These are phyloP conservation scores for Lepidostoma basale DNA, from an alignment of 1,140 invertebrate genomes.

Conservation along the genomic window DNA sequence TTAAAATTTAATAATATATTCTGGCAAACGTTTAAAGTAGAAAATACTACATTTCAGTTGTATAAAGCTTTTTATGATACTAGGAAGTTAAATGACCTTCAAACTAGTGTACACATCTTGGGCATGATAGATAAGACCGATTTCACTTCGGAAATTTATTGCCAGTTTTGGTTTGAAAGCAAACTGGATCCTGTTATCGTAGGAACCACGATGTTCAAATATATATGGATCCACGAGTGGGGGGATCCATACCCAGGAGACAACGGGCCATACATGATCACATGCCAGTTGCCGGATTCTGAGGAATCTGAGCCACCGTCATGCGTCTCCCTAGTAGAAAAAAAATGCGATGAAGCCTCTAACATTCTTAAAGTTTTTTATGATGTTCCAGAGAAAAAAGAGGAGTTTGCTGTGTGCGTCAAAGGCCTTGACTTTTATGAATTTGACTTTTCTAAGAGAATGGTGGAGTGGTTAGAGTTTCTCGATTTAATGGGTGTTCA, in stretches of 20 bases:
- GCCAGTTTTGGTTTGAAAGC: conserved; percentile 89
- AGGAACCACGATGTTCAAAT: conserved; percentile 86
- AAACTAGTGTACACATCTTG: conserved; percentile 81
- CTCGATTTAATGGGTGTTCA: conserved; percentile 85
- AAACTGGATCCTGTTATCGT: conserved; percentile 79
- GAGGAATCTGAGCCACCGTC: conserved; percentile 78
- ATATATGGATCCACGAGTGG: conserved; percentile 94
- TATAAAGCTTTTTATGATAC: conserved; percentile 90
- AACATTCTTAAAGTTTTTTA: conserved; percentile 89
- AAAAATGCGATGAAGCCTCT: conserved; percentile 80
- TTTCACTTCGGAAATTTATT: conserved; percentile 80
- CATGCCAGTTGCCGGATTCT: conserved; percentile 81
- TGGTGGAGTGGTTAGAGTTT: conserved; percentile 94
- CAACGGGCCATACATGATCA: conserved; percentile 89
- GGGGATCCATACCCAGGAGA: conserved; percentile 91
- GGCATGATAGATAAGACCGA: conserved; percentile 90
- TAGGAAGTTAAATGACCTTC: conserved; percentile 74
- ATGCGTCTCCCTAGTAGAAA: conserved; percentile 86
- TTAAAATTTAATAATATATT: conserved; percentile 91
- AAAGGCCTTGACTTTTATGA: conserved; percentile 92
- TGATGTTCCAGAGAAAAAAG: conserved; percentile 72
- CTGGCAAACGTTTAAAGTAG: conserved; percentile 82
- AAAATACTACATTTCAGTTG: conserved; percentile 85
- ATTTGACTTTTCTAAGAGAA: conserved; percentile 84
- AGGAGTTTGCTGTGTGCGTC: conserved; percentile 92